Evolutionary conservation across 2,888 invertebrate species (phyloP).

Genomic region (Pristionchus japonicus): DNA sequence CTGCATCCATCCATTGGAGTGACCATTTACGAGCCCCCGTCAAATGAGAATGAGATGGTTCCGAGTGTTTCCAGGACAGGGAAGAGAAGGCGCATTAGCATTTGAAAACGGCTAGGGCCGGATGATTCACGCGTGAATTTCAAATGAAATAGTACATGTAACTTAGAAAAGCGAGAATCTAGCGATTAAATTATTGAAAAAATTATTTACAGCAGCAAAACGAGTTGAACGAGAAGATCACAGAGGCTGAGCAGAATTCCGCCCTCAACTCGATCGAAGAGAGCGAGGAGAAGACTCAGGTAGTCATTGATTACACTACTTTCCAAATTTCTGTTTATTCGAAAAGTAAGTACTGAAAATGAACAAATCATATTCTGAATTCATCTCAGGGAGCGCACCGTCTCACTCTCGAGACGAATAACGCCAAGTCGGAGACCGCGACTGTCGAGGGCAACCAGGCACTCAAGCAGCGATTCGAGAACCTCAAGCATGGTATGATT

Average conservation of each 20-base stretch:
- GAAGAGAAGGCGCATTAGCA: not conserved
- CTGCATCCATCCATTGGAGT: not conserved
- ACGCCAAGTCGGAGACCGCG: slow-evolving; percentile 42
- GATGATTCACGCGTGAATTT: not conserved
- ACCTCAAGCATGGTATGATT: not conserved
- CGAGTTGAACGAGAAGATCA: slow-evolving; percentile 33
- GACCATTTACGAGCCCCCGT: not conserved
- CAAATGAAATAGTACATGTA: not conserved
- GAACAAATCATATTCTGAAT: not conserved
- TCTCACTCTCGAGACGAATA: slow-evolving; percentile 47
- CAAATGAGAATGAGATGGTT: not conserved
- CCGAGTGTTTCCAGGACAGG: not conserved
- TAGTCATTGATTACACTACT: not conserved
- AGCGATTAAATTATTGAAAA: not conserved
- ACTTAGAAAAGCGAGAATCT: not conserved
- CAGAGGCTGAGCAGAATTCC: slow-evolving; percentile 12
- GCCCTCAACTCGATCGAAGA: slow-evolving; percentile 53
- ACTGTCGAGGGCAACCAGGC: not conserved
- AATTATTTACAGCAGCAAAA: slow-evolving; percentile 28
- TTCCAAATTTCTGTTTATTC: too few species aligned
- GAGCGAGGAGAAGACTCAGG: slow-evolving; percentile 47
- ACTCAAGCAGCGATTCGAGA: slow-evolving; percentile 8
- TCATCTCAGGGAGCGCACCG: slow-evolving; percentile 49
- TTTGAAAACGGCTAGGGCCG: slow-evolving; percentile 16
- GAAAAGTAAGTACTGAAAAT: too few species aligned